Conservation (phyloP, 1,140 invertebrate species). For the Eriosoma lanigerum region DNA sequence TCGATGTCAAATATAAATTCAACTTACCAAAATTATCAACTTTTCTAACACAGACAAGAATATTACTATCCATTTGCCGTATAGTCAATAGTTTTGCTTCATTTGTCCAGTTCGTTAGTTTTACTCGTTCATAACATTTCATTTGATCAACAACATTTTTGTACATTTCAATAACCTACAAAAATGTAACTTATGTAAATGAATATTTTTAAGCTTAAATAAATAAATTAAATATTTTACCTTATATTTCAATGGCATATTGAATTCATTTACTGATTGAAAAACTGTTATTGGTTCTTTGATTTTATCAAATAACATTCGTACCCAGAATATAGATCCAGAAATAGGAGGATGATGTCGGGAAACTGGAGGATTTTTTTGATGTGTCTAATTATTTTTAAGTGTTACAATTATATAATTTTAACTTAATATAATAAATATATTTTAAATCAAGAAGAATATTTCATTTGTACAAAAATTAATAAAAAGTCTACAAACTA, state of each 20-base stretch:
- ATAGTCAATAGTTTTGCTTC: conserved; percentile 11
- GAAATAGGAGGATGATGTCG: conserved; percentile 75
- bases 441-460: no score
- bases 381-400: conserved; percentile 63
- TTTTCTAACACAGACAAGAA: conserved; percentile 1
- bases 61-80: conserved; percentile 6
- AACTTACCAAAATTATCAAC: background rate
- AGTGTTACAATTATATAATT: background rate
- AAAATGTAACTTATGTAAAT: background rate
- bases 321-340: conserved; percentile 81
- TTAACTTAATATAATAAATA: no score
- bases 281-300: conserved; percentile 78
- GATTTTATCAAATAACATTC: conserved; percentile 73
- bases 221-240: background rate
- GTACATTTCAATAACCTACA: conserved; percentile 33
- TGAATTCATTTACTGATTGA: conserved; percentile 72
- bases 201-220: background rate
- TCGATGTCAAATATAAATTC: no score
- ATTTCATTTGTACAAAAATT: no score
- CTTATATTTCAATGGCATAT: conserved; percentile 27
- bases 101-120: conserved; percentile 10
- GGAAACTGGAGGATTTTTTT: conserved; percentile 72
- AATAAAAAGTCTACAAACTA: no score
- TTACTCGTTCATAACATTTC: conserved; percentile 15
- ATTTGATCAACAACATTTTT: conserved; percentile 25